Conservation (phyloP, 23 tunicate species). For the Phallusia fumigata region DNA sequence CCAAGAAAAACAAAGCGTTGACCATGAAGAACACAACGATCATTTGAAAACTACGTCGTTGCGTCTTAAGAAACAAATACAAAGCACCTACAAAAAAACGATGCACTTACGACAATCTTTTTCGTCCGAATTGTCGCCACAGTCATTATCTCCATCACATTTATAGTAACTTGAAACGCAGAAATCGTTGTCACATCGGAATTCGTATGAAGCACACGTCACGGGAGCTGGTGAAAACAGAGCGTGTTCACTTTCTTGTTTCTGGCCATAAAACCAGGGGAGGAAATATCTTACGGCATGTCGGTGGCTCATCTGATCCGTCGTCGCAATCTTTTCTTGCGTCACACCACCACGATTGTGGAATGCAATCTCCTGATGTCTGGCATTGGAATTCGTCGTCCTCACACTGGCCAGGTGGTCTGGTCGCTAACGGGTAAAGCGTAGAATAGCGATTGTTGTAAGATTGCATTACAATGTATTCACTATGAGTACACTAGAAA, state of each 20-base stretch:
- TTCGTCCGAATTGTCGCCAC: slow-evolving; percentile 77
- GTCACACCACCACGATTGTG: slow-evolving; percentile 75
- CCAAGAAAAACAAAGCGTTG: too few species aligned
- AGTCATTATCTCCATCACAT: slow-evolving; percentile 72
- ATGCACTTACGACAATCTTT: slow-evolving; percentile 82
- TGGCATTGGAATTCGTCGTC: slow-evolving; percentile 76
- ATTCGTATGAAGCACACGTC: slow-evolving; percentile 58
- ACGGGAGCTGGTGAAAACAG: background rate
- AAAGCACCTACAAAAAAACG: too few species aligned
- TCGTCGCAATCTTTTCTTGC: slow-evolving; percentile 78
- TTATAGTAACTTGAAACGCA: slow-evolving; percentile 38
- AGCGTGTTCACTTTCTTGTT: background rate
- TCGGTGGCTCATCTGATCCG: slow-evolving; percentile 78
- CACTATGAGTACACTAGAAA: too few species aligned
- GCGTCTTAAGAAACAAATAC: too few species aligned
- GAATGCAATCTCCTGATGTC: slow-evolving; percentile 70
- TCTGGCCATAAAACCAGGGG: background rate
- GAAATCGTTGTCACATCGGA: slow-evolving; percentile 59
- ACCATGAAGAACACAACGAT: too few species aligned
- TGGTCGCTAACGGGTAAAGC: slow-evolving; percentile 28
- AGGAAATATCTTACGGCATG: slow-evolving; percentile 59
- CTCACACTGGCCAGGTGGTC: slow-evolving; percentile 69
- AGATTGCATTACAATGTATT: too few species aligned
- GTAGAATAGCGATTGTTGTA: too few species aligned
- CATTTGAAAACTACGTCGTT: too few species aligned